These are phyloP conservation scores for Vireo altiloquus DNA, from an alignment of 2,113 vertebrate species.

Conservation along the genomic window DNA sequence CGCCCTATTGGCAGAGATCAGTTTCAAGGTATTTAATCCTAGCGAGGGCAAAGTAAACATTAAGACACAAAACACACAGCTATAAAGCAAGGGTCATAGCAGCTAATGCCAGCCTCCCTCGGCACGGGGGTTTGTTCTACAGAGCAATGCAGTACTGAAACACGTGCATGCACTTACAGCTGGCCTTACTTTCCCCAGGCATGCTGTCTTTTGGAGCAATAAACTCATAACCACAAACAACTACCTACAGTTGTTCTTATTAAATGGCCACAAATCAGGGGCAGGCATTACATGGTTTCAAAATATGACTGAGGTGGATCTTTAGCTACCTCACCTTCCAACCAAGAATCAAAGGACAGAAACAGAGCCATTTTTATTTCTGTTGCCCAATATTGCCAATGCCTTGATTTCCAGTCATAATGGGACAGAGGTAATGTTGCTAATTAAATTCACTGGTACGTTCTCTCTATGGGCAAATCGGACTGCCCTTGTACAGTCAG, in stretches of 20 bases:
- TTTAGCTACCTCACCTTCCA: background rate
- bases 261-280: background rate
- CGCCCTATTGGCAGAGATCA: background rate
- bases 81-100: background rate
- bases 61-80: background rate
- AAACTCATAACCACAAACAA: background rate
- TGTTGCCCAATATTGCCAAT: background rate
- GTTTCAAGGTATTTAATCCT: background rate
- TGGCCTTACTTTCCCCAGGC: background rate
- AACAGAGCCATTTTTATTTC: background rate
- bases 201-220: background rate
- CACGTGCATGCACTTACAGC: accelerated
- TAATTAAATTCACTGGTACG: background rate
- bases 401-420: background rate
- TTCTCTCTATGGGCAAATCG: background rate
- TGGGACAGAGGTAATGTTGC: background rate
- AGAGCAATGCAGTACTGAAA: background rate
- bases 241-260: background rate
- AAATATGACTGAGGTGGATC: accelerated
- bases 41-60: background rate
- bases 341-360: background rate
- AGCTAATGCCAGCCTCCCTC: background rate
- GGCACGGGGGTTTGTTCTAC: background rate
- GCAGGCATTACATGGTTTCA: accelerated
- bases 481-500: background rate